These are phyloP conservation scores for Eurystomus gularis DNA, from an alignment of 2,113 vertebrate genomes.

Conservation along the genomic window DNA sequence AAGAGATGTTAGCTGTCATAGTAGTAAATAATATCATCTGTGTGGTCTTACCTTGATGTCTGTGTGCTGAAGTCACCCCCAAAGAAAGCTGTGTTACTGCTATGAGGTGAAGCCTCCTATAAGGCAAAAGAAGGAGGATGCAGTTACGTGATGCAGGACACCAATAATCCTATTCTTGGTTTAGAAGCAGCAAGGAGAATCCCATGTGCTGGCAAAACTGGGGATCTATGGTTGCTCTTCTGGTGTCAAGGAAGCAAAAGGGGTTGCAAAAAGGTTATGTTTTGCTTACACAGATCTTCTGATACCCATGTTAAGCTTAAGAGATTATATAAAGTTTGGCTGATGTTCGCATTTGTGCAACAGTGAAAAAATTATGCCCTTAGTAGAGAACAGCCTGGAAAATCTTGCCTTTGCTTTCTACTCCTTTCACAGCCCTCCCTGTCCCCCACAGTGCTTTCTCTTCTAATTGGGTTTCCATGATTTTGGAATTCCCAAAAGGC, in stretches of 20 bases:
- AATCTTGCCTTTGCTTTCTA: not conserved
- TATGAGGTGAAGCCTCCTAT: not conserved
- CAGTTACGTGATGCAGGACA: not conserved
- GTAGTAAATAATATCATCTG: not conserved
- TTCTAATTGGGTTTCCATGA: not conserved
- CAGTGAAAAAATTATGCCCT: not conserved
- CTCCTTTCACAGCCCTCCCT: not conserved
- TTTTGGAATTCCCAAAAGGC: not conserved
- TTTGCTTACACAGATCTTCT: not conserved
- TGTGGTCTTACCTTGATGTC: not conserved
- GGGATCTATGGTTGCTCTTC: rapidly evolving
- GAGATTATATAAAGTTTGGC: not conserved
- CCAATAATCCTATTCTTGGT: not conserved
- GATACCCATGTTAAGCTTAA: not conserved
- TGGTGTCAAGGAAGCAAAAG: not conserved
- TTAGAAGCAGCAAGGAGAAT: not conserved
- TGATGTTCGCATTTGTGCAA: not conserved
- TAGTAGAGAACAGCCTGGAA: not conserved
- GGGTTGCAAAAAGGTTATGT: not conserved
- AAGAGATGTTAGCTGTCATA: not conserved
- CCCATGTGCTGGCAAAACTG: not conserved
- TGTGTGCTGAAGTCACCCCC: not conserved
- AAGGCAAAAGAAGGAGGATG: not conserved
- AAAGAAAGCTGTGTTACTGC: not conserved
- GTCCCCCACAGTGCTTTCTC: not conserved